Evolutionary conservation across 2,113 vertebrate genomes (phyloP), one percentile per base, ranked within the genome.

Genomic region (Sporophila hypoxantha): DNA sequence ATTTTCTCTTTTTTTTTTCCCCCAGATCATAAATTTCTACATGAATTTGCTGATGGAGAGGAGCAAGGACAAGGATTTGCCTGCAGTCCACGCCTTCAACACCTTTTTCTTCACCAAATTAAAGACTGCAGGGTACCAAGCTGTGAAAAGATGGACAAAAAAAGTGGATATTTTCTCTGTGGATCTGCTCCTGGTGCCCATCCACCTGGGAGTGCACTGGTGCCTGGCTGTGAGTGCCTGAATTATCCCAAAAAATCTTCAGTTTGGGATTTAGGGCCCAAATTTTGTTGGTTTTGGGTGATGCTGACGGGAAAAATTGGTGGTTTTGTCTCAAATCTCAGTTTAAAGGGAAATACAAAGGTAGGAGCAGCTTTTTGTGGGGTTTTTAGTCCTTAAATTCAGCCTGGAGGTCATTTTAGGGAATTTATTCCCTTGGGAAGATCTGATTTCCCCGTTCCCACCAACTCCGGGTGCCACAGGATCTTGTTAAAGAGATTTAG

Each of bases 151-250:
- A 3, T 83, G 80, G 80, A 83, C 80, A 2, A 83, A 83, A 12
- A 83, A 74, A 49, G 80, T 83, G 16, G 80, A 83, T 49, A 83
- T 83, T 30, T 83, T 83, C 80, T 74, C 69, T 0, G 69, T 83
- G 42, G 80, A 83, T 49, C 60, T 83, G 30, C 81, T 83, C 1
- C 60, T 83, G 34, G 81, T 83, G 25, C 81, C 81, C 30, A 83
- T 83, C 69, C 81, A 83, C 60, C 60, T 74, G 30, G 81, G 81
- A 7, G 81, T 83, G 30, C 81, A 83, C 69, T 83, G 81, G 81
- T 83, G 81, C 69, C 52, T 83, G 69, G 81, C 81, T 16, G 81
- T 83, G 69, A 82, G 80, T 82, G 29, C 46, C 36, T 11, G 10
- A 6, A 26, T 10, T 13, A 3, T 6, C 44, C 32, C 6, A 1